These are phyloP conservation scores for Macaria liturata DNA, from an alignment of 2,888 invertebrate species.

Conservation along the genomic window DNA sequence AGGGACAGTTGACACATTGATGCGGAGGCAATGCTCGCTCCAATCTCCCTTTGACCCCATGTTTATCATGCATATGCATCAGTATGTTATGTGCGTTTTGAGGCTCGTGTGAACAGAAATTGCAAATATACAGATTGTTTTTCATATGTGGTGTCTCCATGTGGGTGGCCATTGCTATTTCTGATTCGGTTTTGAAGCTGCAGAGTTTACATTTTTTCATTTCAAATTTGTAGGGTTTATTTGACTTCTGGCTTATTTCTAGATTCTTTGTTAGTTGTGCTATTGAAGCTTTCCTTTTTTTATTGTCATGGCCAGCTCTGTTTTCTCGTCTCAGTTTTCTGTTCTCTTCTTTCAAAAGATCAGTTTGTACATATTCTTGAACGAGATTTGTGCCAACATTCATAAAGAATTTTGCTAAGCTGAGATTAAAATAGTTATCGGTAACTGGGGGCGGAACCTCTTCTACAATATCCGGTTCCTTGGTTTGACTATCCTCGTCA, in stretches of 20 bases:
- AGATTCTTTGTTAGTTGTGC: slow-evolving; percentile 93
- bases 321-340: slow-evolving; percentile 91
- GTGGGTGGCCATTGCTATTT: slow-evolving; percentile 93
- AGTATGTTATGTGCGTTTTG: slow-evolving; percentile 95
- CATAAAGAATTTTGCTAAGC: slow-evolving; percentile 95
- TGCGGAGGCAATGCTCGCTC: slow-evolving; percentile 95
- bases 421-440: slow-evolving; percentile 92
- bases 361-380: slow-evolving; percentile 96
- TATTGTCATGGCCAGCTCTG: slow-evolving; percentile 84
- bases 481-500: slow-evolving; percentile 80
- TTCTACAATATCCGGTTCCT: slow-evolving; percentile 77
- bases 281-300: slow-evolving; percentile 91
- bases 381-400: slow-evolving; percentile 96
- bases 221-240: slow-evolving; percentile 90
- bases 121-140: slow-evolving; percentile 93
- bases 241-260: slow-evolving; percentile 93
- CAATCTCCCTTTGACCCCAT: slow-evolving; percentile 93
- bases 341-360: slow-evolving; percentile 94
- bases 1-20: slow-evolving; percentile 97
- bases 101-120: slow-evolving; percentile 86
- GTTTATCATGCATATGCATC: slow-evolving; percentile 97
- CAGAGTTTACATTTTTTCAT: slow-evolving; percentile 95
- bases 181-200: slow-evolving; percentile 95
- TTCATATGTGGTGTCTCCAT: slow-evolving; percentile 96
- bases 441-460: slow-evolving; percentile 74